phyloP scores from a whole-genome alignment of 2,113 vertebrate genomes.

The Oriolus oriolus region DNA sequence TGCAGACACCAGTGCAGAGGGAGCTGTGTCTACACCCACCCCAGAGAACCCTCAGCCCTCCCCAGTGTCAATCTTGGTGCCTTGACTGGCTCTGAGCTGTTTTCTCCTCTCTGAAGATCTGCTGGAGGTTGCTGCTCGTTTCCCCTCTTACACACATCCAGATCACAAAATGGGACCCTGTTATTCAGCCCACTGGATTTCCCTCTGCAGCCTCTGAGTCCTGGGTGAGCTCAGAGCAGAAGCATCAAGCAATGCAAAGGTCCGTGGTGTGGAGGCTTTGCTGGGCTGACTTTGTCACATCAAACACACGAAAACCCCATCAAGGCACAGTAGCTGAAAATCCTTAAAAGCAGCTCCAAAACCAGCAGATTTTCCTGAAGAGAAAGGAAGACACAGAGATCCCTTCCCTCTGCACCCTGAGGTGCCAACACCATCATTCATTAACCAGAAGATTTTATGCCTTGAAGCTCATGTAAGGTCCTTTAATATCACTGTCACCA shows the following conservation, averaged over 20 bases:
- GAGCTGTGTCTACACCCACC: neutral
- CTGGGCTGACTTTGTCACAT: neutral
- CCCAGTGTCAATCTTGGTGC: no score
- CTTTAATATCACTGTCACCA: neutral
- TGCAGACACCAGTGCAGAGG: rapidly evolving
- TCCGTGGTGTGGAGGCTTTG: rapidly evolving
- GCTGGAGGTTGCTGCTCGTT: neutral
- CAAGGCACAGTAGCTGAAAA: neutral
- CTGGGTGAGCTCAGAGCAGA: neutral
- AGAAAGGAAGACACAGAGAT: neutral
- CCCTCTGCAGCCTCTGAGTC: neutral
- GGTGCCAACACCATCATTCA: neutral
- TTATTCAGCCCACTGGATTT: neutral
- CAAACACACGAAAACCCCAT: neutral
- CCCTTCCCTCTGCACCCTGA: neutral
- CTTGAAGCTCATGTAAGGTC: neutral
- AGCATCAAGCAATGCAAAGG: neutral
- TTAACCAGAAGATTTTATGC: no score
- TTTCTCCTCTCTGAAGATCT: neutral
- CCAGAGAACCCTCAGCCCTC: neutral
- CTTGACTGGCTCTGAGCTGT: neutral
- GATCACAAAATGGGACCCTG: no score
- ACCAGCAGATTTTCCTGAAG: neutral
- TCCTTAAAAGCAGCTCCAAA: neutral
- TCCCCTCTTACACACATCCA: no score